Percentiles rank a stretch among this genome's conserved stretches.
These are phyloP conservation scores for Eledona agricola DNA, from an alignment of 2,888 invertebrate genomes.

Conservation along the genomic window DNA sequence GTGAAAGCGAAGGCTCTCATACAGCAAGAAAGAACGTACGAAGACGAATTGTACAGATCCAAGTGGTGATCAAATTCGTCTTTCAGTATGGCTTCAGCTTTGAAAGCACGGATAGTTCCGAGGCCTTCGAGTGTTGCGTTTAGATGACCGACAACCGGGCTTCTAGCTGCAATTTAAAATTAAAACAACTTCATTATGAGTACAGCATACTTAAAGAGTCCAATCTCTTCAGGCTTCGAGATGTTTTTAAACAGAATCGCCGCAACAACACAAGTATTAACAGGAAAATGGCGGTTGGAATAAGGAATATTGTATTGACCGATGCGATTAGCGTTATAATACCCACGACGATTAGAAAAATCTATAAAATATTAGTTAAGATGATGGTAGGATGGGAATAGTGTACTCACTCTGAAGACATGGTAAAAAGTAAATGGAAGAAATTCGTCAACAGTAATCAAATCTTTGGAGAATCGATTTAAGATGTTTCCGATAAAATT, in stretches of 20 bases:
- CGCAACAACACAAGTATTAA: conserved; percentile 71
- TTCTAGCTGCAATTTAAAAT: conserved; percentile 52
- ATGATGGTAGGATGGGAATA: not conserved
- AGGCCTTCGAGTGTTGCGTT: conserved; percentile 59
- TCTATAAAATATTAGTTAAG: conserved; percentile 56
- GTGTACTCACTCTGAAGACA: conserved; percentile 22
- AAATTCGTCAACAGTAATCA: conserved; percentile 73
- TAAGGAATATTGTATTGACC: conserved; percentile 73
- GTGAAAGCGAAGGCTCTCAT: conserved; percentile 54
- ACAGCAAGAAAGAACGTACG: conserved; percentile 52
- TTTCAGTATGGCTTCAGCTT: conserved; percentile 51
- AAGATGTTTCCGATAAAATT: conserved; percentile 57
- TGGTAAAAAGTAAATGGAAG: conserved; percentile 20
- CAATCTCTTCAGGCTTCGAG: conserved; percentile 77
- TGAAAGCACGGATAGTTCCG: conserved; percentile 55
- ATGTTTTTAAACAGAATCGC: conserved; percentile 73
- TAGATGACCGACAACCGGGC: conserved; percentile 58
- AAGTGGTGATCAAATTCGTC: conserved; percentile 57
- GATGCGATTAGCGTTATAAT: conserved; percentile 75
- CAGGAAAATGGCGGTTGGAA: conserved; percentile 72
- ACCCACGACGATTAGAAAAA: conserved; percentile 70
- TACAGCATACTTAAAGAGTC: conserved; percentile 71
- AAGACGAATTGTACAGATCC: conserved; percentile 55
- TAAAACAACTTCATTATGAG: not conserved
- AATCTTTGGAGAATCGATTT: conserved; percentile 74